Base-by-base conservation (phyloP, 1,140 invertebrate species). In the Wiebesia pumilae region DNA sequence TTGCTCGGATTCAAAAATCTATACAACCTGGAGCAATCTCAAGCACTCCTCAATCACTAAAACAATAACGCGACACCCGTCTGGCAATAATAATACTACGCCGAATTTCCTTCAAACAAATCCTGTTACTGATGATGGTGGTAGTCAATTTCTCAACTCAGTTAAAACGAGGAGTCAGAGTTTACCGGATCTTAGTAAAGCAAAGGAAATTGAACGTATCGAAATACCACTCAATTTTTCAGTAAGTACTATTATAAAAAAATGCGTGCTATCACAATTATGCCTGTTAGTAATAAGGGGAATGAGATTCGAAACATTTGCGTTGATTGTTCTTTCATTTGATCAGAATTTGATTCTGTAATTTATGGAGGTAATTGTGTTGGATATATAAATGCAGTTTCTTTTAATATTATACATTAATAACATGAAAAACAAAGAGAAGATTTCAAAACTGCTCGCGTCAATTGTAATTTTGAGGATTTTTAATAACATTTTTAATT, bases 11-110 rank as follows among this genome's bases (percentile, higher is more conserved):
- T 96, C 96, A 83, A 96, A 96, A 88, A 95, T 95, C 87, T 96
- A 97, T 90, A 97, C 97, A 73, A 97, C 97, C 10, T 97, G 97
- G 97, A 96, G 96, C 93, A 97, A 97, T 91, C 93, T 97, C 88
- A 97, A 97, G 92, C 91, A 93, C 86, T 91, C 91, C 69, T 93
- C 93, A 30, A 90, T 92, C 80, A 79, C 71, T 43, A 94, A 94
- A 89, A 90, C 89, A 10, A 94, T 94, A 80, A 90, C 91, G 88
- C 95, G 96, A 90, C 96, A 96, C 93, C 96, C 96, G 33, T 97
- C 96, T 54, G 96, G 96, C 81, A 97, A 97, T 90, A 97, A 97
- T 89, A 97, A 97, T 92, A 95, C 94, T 33, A 93, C 92, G 77
- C 90, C 92, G 69, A 93, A 93, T 88, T 92, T 93, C 65, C 88